These are phyloP conservation scores for Aplocera efformata DNA, from an alignment of 2,888 invertebrate species.

Conservation along the genomic window DNA sequence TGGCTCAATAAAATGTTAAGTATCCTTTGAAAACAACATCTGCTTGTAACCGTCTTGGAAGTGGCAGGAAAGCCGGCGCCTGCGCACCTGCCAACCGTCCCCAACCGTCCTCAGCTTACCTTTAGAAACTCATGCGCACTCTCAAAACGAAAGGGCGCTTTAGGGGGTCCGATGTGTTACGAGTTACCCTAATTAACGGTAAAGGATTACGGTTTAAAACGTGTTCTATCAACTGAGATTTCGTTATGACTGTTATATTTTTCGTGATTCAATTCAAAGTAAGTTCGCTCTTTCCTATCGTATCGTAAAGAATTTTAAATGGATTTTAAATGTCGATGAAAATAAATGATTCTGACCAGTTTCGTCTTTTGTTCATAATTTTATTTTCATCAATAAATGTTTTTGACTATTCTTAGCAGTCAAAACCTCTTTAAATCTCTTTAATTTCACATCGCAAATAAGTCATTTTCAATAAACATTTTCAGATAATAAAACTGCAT, in stretches of 20 bases:
- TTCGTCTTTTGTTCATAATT: too few species aligned
- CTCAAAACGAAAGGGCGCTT: conserved; percentile 8
- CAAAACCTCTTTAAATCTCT: too few species aligned
- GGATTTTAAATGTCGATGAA: too few species aligned
- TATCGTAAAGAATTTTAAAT: too few species aligned
- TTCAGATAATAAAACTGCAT: too few species aligned
- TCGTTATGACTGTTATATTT: background rate
- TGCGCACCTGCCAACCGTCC: conserved; percentile 32
- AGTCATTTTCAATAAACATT: too few species aligned
- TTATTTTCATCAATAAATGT: too few species aligned
- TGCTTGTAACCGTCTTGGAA: conserved; percentile 15
- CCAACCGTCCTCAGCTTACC: conserved; percentile 21
- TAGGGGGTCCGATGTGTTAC: conserved; percentile 9
- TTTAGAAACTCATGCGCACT: conserved; percentile 12
- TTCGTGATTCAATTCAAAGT: too few species aligned
- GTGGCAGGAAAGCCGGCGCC: conserved; percentile 12
- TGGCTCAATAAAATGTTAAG: conserved; percentile 8
- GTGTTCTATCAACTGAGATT: background rate
- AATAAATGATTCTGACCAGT: too few species aligned
- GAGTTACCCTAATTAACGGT: conserved; percentile 8
- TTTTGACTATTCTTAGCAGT: too few species aligned
- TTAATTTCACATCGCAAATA: too few species aligned
- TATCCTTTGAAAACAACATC: conserved; percentile 11
- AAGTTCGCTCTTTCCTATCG: too few species aligned
- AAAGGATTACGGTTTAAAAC: background rate